A percentile compares a stretch with the other conserved stretches of the same genome.
phyloP scores from a whole-genome alignment of 1,140 invertebrate genomes.

The Bombus confusus region DNA sequence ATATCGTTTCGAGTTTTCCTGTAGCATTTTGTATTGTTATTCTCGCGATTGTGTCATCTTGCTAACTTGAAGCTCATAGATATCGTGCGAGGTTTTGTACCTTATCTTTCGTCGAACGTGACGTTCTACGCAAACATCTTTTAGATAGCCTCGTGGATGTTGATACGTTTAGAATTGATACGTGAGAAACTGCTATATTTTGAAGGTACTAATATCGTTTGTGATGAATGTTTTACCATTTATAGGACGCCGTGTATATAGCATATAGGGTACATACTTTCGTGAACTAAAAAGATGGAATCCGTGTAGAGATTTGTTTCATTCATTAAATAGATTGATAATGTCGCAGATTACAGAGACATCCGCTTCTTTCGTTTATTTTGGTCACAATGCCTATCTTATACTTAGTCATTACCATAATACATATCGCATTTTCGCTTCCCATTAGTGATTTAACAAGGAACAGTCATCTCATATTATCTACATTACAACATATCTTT shows the following conservation, averaged over 20 bases:
- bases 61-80: neutral
- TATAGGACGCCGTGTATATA: neutral
- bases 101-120: constrained; percentile 9
- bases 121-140: constrained; percentile 2
- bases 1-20: neutral
- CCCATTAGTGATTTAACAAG: too few relatives aligned
- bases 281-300: too few relatives aligned
- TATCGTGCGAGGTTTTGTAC: neutral
- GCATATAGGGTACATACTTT: too few relatives aligned
- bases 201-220: neutral
- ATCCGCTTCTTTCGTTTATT: too few relatives aligned
- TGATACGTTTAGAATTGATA: neutral
- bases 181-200: neutral
- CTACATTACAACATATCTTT: too few relatives aligned
- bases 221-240: neutral
- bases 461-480: too few relatives aligned
- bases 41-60: neutral
- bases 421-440: too few relatives aligned
- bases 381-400: too few relatives aligned
- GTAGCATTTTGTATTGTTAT: neutral
- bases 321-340: too few relatives aligned
- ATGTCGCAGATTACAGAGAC: too few relatives aligned
- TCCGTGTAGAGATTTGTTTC: too few relatives aligned
- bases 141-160: neutral
- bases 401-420: too few relatives aligned